Evolutionary conservation across 1,140 invertebrate species (phyloP).

Genomic region (Battus philenor): DNA sequence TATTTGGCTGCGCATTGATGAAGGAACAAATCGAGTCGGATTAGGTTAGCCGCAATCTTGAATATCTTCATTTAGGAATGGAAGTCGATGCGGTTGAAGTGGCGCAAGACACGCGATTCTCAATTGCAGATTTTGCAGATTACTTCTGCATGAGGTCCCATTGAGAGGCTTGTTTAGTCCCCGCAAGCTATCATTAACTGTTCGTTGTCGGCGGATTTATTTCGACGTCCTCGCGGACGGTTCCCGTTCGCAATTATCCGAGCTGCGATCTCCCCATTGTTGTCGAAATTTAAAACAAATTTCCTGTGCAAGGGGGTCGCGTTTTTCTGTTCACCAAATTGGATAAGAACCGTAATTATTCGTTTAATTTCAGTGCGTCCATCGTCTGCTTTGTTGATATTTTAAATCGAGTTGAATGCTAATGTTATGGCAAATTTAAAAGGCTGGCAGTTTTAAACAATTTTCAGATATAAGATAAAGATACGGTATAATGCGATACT

Average conservation of each 20-base stretch:
- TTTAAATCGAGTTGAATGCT: slow-evolving; percentile 36
- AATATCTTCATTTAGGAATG: slow-evolving; percentile 19
- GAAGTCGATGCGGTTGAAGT: slow-evolving; percentile 18
- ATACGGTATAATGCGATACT: too few species aligned
- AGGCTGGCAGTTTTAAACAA: slow-evolving; percentile 35
- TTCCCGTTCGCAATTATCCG: slow-evolving; percentile 64
- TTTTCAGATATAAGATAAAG: not conserved
- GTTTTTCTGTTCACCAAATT: slow-evolving; percentile 69
- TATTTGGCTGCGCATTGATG: too few species aligned
- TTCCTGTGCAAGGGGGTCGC: slow-evolving; percentile 66
- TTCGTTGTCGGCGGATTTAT: slow-evolving; percentile 53
- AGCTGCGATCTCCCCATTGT: slow-evolving; percentile 66
- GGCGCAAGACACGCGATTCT: slow-evolving; percentile 28
- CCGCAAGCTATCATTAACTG: slow-evolving; percentile 58
- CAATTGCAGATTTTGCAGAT: slow-evolving; percentile 31
- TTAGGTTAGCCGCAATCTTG: not conserved
- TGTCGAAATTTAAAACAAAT: slow-evolving; percentile 75
- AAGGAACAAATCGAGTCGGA: not conserved
- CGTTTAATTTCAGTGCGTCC: slow-evolving; percentile 52
- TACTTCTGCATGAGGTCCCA: slow-evolving; percentile 33
- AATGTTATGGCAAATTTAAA: slow-evolving; percentile 40
- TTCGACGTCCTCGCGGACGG: slow-evolving; percentile 48
- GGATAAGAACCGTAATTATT: slow-evolving; percentile 72
- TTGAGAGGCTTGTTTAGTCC: slow-evolving; percentile 42
- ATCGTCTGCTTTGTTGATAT: slow-evolving; percentile 48